Evolutionary conservation across 1,140 invertebrate genomes (phyloP), one percentile per base, ranked within the genome.

Genomic region (Hyphantria cunea): DNA sequence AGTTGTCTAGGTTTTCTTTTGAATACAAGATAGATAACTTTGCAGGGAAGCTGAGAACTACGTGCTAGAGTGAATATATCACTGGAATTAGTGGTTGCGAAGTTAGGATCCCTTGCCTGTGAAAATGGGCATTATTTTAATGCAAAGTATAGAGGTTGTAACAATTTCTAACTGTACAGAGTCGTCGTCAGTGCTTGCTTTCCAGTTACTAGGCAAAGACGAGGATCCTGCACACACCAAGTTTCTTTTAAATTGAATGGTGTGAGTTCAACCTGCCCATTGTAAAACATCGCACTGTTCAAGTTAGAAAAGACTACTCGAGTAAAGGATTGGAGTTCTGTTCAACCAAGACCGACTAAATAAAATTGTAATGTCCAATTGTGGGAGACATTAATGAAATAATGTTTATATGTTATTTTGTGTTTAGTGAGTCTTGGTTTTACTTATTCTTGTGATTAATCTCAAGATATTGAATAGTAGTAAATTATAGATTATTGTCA

Each of bases 121-220:
- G 93, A 94, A 94, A 94, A 95, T 94, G 92, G 92, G 94, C 94
- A 95, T 95, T 95, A 95, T 93, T 96, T 95, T 95, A 94, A 95
- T 96, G 95, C 95, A 95, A 96, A 96, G 95, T 96, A 95, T 95
- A 95, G 95, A 95, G 93, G 94, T 94, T 95, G 94, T 94, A 94
- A 93, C 84, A 88, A 83, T 85, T 90, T 85, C 74, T 90, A 84
- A 66, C 74, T 70, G 84, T 89, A 72, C 80, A 82, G 80, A 67
- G 70, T 80, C 80, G 80, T 80, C 84, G 83, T 76, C 70, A 42
- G 32, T 77, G 70, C 66, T 75, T 64, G 67, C 54, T 17, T 44
- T 55, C 14, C 39, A 14, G 45, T 44, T 53, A 15, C 42, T 49
- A 54, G 67, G 68, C 73, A 76, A 68, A 51, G 74, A 74, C 77